Evolutionary conservation across 2,888 invertebrate species (phyloP).

Genomic region (Eilema griseolum): DNA sequence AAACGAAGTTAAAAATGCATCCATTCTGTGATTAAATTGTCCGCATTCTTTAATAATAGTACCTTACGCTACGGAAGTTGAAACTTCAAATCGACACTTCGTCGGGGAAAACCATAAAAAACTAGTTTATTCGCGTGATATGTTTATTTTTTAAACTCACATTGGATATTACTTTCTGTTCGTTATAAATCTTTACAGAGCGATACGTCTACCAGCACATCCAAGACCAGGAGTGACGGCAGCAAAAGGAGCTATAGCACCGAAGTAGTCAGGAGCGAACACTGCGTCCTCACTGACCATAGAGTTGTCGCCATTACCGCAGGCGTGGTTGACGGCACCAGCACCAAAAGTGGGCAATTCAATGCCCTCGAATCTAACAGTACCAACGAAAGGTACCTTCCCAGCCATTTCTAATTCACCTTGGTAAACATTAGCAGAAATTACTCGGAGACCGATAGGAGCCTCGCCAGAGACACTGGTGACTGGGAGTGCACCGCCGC

Average conservation of each 20-base stretch:
- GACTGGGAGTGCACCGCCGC: constrained; percentile 52
- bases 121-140: neutral
- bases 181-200: neutral
- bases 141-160: neutral
- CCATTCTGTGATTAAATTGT: no score
- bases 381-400: constrained; percentile 58
- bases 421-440: constrained; percentile 65
- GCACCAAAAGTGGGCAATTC: constrained; percentile 59
- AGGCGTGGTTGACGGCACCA: constrained; percentile 60
- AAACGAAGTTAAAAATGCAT: no score
- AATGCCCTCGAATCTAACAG: constrained; percentile 60
- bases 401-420: constrained; percentile 55
- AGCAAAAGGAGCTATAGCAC: no score
- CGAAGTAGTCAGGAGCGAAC: constrained; percentile 26
- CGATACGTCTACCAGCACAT: constrained; percentile 11
- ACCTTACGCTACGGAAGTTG: no score
- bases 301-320: constrained; percentile 47
- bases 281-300: constrained; percentile 29
- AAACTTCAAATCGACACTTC: no score
- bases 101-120: neutral
- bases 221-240: neutral
- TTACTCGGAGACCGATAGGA: constrained; percentile 55
- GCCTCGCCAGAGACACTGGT: constrained; percentile 50
- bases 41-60: no score
- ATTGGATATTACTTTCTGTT: neutral